Evolutionary conservation across 2,113 vertebrate species (phyloP).

Genomic region (Zapornia atra): DNA sequence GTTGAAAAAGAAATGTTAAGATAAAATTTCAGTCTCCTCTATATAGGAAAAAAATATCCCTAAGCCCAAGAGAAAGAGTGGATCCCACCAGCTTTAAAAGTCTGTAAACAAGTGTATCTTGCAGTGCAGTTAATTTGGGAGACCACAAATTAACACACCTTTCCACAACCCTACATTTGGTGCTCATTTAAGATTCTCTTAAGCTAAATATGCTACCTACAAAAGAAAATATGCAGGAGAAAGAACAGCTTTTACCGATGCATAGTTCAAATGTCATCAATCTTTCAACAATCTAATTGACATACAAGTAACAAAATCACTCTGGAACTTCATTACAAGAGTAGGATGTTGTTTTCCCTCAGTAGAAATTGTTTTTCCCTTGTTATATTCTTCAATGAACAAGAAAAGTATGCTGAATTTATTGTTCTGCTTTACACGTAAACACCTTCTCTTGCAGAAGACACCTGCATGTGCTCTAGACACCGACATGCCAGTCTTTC

Average conservation of each 20-base stretch:
- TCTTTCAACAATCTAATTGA: not conserved
- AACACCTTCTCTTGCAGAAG: not conserved
- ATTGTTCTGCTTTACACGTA: not conserved
- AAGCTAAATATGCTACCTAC: not conserved
- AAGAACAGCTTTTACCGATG: not conserved
- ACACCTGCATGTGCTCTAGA: not conserved
- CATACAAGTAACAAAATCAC: not conserved
- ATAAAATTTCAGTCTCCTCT: not conserved
- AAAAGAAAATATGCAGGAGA: not conserved
- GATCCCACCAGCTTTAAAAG: not conserved
- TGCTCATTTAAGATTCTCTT: not conserved
- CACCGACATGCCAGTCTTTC: slow-evolving; percentile 6
- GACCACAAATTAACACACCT: not conserved
- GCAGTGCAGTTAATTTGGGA: not conserved
- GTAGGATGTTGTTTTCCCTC: not conserved
- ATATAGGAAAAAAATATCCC: not conserved
- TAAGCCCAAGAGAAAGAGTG: not conserved
- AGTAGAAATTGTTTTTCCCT: not conserved
- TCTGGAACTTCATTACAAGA: not conserved
- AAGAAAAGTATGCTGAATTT: not conserved
- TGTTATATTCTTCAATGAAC: not conserved
- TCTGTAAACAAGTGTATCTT: not conserved
- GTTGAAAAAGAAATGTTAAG: not conserved
- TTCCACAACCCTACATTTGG: not conserved
- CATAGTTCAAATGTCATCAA: not conserved